A percentile compares a stretch with the other conserved stretches of the same genome.
phyloP scores from a whole-genome alignment of 2,797 vertebrate species.

The Malacoctenus gilli region DNA sequence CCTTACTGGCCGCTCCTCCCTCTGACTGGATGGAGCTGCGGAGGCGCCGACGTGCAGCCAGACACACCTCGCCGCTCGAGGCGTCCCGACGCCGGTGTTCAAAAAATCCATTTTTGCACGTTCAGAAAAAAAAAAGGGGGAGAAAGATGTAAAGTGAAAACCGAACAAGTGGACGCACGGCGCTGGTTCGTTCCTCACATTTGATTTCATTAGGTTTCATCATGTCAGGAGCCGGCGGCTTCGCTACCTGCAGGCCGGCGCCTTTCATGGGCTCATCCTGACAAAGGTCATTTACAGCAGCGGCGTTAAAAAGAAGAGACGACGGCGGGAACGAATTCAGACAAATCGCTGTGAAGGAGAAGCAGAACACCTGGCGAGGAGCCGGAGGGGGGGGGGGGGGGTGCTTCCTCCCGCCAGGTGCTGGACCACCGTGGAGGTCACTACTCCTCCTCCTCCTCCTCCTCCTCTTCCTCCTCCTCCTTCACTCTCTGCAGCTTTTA shows the following conservation, averaged over 20 bases:
- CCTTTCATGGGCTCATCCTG: slow-evolving; percentile 30
- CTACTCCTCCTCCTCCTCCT: background rate
- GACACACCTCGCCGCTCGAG: slow-evolving; percentile 4
- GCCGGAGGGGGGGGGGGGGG: too few relatives aligned
- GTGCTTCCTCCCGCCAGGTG: background rate
- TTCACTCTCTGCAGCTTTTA: background rate
- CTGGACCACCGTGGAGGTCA: background rate
- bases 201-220: slow-evolving; percentile 58
- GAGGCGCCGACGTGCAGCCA: too few relatives aligned
- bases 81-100: too few relatives aligned
- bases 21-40: too few relatives aligned
- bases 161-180: background rate
- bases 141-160: background rate
- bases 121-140: background rate
- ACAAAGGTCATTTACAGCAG: too few relatives aligned
- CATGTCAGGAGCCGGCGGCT: slow-evolving; percentile 17
- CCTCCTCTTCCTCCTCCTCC: background rate
- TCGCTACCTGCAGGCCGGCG: slow-evolving; percentile 1
- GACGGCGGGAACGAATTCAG: too few relatives aligned
- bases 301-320: too few relatives aligned
- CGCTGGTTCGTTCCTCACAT: slow-evolving; percentile 16
- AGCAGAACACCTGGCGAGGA: too few relatives aligned
- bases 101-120: too few relatives aligned
- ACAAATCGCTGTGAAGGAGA: too few relatives aligned
- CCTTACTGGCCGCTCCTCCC: too few relatives aligned